A percentile compares a stretch with the other conserved stretches of the same genome.
Evolutionary conservation across 2,888 invertebrate genomes (phyloP).

Genomic region (Xiphydria camelus): DNA sequence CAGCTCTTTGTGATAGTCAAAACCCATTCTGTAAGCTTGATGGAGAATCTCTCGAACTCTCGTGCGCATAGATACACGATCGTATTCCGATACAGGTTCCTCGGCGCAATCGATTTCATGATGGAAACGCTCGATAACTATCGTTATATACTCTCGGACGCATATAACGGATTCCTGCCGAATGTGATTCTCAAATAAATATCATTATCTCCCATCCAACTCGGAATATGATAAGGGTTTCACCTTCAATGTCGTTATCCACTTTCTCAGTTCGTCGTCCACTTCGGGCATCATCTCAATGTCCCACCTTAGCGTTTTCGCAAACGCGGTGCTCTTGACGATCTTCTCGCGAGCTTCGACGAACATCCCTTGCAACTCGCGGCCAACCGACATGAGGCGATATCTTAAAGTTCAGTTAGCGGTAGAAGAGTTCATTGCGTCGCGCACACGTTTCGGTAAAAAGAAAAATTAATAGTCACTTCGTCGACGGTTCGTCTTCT

Average conservation of each 20-base stretch:
- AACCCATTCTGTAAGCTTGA: constrained; percentile 88
- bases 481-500: constrained; percentile 33
- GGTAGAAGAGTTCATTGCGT: neutral
- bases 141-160: no score
- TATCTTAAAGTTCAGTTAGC: constrained; percentile 57
- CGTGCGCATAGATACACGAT: constrained; percentile 65
- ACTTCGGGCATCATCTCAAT: constrained; percentile 64
- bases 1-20: constrained; percentile 81
- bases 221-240: no score
- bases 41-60: constrained; percentile 77
- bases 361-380: constrained; percentile 79
- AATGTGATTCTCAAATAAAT: no score
- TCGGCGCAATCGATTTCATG: constrained; percentile 59
- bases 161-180: no score
- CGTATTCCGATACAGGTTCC: constrained; percentile 63
- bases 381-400: constrained; percentile 68
- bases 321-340: constrained; percentile 79
- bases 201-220: no score
- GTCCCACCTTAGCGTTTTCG: constrained; percentile 74
- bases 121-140: constrained; percentile 64
- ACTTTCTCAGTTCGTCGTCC: constrained; percentile 64
- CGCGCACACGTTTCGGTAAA: neutral
- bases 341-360: constrained; percentile 78
- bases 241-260: constrained; percentile 65
- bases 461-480: constrained; percentile 18